Conservation (phyloP, 2,888 invertebrate genomes). For the Adineta ricciae region DNA sequence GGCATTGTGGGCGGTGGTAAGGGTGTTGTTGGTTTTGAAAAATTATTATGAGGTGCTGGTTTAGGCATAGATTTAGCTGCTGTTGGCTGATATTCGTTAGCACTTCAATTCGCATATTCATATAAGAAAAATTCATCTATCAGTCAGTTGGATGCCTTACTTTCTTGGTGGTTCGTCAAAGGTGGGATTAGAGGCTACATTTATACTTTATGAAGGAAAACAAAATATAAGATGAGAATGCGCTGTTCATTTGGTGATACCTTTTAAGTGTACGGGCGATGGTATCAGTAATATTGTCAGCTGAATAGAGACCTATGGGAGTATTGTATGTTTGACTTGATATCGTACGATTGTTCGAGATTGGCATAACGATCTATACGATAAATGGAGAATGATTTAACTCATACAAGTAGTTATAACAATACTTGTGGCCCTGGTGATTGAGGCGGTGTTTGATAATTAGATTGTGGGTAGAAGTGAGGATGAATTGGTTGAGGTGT, state of each 20-base stretch:
- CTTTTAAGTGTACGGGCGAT: conserved; percentile 27
- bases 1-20: background rate
- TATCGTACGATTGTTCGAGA: conserved; percentile 21
- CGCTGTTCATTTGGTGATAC: background rate
- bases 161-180: background rate
- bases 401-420: background rate
- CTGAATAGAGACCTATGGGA: conserved; percentile 30
- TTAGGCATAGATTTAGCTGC: background rate
- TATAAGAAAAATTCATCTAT: background rate
- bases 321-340: conserved; percentile 28
- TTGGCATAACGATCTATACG: conserved; percentile 21
- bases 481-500: conserved; percentile 3
- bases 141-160: background rate
- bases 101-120: background rate
- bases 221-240: background rate
- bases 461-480: background rate
- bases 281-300: conserved; percentile 31
- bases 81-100: background rate
- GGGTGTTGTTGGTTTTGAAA: background rate
- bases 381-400: background rate
- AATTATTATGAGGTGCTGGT: background rate
- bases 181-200: background rate
- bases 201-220: background rate
- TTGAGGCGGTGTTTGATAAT: background rate
- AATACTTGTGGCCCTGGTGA: background rate